These are phyloP conservation scores for Pachyseris speciosa DNA, from an alignment of 64 coral and sea anemone species.

Conservation along the genomic window DNA sequence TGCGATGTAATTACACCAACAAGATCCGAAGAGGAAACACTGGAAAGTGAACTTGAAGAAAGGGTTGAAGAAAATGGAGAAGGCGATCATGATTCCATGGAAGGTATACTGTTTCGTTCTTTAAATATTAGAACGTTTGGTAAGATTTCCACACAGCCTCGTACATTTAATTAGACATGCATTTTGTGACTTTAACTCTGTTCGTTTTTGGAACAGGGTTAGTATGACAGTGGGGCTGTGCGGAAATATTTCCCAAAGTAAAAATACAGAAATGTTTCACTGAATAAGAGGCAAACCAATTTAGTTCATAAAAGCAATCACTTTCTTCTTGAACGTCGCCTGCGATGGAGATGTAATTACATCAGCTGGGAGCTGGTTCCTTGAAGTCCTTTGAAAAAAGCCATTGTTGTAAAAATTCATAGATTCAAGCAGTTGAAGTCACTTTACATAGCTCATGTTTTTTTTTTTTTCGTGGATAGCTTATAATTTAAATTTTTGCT, in stretches of 20 bases:
- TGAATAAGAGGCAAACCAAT: no score
- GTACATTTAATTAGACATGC: no score
- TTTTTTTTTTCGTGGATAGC: neutral
- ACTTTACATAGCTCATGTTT: conserved; percentile 14
- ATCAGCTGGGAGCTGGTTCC: no score
- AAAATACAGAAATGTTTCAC: no score
- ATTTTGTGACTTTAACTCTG: no score
- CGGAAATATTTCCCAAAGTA: no score
- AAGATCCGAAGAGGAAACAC: neutral
- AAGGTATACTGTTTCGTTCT: neutral
- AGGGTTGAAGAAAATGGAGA: conserved; percentile 50
- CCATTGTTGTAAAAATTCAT: conserved; percentile 30
- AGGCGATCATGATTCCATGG: neutral
- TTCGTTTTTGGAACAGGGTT: no score
- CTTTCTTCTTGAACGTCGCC: no score
- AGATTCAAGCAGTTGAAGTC: conserved; percentile 57
- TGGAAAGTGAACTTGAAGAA: conserved; percentile 8
- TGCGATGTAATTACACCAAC: conserved; percentile 40
- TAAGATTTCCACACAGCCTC: no score
- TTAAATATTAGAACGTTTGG: conserved; percentile 6
- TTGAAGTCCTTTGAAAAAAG: neutral
- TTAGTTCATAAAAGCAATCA: no score
- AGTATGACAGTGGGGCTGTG: no score
- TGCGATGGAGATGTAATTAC: no score
- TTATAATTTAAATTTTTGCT: conserved; percentile 11